phyloP scores from a whole-genome alignment of 2,113 vertebrate species.

The Psittacula cyanocephala region DNA sequence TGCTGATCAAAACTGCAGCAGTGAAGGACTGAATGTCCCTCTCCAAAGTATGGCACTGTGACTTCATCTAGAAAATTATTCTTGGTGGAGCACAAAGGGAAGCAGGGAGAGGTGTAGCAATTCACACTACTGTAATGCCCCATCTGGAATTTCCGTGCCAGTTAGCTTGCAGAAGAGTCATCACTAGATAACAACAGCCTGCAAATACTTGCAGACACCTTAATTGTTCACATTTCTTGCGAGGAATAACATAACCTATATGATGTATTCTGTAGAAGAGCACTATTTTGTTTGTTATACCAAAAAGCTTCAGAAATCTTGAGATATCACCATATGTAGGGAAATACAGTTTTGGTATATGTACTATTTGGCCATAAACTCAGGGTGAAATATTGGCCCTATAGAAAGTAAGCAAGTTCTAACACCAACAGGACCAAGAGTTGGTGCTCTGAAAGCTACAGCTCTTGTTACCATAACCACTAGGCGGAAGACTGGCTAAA shows the following conservation, averaged over 20 bases:
- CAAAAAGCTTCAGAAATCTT: background rate
- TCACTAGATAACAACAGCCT: background rate
- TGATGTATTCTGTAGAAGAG: background rate
- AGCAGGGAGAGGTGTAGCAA: background rate
- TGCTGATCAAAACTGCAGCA: background rate
- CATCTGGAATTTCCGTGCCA: background rate
- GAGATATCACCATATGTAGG: background rate
- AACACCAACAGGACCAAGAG: background rate
- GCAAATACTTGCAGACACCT: background rate
- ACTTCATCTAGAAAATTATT: background rate
- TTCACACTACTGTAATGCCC: background rate
- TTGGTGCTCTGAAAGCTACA: background rate
- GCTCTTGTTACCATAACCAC: background rate
- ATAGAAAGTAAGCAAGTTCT: background rate
- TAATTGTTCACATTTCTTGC: background rate
- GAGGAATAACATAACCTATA: background rate
- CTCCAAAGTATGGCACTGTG: background rate
- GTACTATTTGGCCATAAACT: background rate
- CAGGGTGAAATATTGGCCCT: background rate
- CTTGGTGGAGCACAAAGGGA: background rate
- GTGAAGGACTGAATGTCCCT: background rate
- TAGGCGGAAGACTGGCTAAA: background rate
- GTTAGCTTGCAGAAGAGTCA: background rate
- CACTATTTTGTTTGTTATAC: background rate
- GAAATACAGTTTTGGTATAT: background rate